Evolutionary conservation across 2,888 invertebrate species (phyloP), one percentile per base, ranked within the genome.

Genomic region (Agonum fuliginosum): DNA sequence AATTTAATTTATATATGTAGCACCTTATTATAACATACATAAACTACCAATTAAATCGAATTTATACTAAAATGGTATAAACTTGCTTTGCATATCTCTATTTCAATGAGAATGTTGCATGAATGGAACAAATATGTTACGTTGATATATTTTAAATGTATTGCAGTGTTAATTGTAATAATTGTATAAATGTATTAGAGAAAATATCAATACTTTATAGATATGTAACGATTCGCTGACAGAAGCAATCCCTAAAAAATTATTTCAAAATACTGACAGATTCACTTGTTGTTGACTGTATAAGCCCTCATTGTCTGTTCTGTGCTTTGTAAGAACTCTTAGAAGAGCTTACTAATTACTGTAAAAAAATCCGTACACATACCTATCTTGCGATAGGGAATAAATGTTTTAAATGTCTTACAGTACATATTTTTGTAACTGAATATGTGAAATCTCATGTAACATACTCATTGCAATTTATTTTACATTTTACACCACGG

Each of bases 391-490:
- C 14, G 58, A 30, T 58, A 30, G 58, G 17, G 17, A 37, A 37
- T 46, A 17, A 46, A 46, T 46, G 46, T 46, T 37, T 37, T 12
- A 37, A 12, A 37, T 6, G 1, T 3, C 37, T 12, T 37, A n/a
- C 37, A 46, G 17, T 17, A 46, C 14, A 58, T 58, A 62, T 62
- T 62, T 62, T 62, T 62, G 58, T 62, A 62, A 17, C 30, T 62
- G 30, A 62, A 24, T 17, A 17, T 62, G 17, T 30, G 14, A 62
- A 67, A 22, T 41, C n/a, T 67, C 67, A 67, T 67, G 67, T 67
- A 67, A 67, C 67, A 67, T 67, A 67, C 67, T 67, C 67, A 67
- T 67, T 67, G 20, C 58, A 62, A 14, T 14, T 58, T 58, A 30
- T 12, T 58, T 58, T 51, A 51, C 19, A n/a, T n/a, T 37, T 37